These are phyloP conservation scores for Zapus hudsonius DNA, from an alignment of 2,113 vertebrate species.

Conservation along the genomic window DNA sequence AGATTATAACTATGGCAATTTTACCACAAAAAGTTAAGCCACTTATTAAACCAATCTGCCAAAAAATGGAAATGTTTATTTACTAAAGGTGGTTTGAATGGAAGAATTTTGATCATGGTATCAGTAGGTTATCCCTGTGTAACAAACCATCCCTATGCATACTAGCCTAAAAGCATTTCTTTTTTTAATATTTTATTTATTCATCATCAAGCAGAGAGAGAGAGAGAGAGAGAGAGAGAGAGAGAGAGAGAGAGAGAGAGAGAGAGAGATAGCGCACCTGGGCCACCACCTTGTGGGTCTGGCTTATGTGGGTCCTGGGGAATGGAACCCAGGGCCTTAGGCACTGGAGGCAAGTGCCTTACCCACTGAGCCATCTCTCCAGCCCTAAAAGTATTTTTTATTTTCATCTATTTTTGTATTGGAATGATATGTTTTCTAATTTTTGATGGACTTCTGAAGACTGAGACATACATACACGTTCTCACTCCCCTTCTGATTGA, in stretches of 20 bases:
- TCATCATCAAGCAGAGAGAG: too few relatives aligned
- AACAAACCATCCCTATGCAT: not conserved
- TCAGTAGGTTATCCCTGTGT: not conserved
- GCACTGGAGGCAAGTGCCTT: too few relatives aligned
- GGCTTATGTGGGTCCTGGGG: too few relatives aligned
- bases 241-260: too few relatives aligned
- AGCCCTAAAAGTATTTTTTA: too few relatives aligned
- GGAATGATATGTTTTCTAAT: not conserved
- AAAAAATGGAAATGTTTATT: constrained; percentile 3
- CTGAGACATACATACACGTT: not conserved
- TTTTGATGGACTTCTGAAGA: not conserved
- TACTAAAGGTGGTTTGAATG: constrained; percentile 19
- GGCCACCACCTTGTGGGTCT: too few relatives aligned
- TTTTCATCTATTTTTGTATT: not conserved
- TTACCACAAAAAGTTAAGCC: constrained; percentile 27
- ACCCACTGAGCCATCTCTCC: too few relatives aligned
- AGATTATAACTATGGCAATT: constrained; percentile 30
- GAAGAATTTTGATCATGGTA: not conserved
- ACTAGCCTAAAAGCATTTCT: not conserved
- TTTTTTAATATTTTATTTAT: not conserved
- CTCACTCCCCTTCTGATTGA: not conserved
- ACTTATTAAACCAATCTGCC: not conserved
- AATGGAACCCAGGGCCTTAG: too few relatives aligned
- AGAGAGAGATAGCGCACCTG: too few relatives aligned
- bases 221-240: too few relatives aligned